These are phyloP conservation scores for Pongo pygmaeus DNA, from an alignment of 2,113 vertebrate species.

Conservation along the genomic window DNA sequence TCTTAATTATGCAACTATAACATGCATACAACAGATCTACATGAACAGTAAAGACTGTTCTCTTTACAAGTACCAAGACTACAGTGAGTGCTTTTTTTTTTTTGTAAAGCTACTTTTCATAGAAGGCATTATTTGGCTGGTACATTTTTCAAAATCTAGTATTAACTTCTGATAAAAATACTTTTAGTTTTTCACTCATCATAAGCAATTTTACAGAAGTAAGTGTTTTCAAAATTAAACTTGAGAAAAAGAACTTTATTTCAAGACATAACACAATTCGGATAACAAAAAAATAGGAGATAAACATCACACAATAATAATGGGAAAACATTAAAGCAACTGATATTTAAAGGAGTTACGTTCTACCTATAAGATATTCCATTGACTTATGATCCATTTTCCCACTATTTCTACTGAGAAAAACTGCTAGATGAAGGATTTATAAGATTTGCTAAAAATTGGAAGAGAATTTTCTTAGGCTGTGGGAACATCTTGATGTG, in stretches of 20 bases:
- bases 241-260: background rate
- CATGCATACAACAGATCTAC: background rate
- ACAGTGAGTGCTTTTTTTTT: background rate
- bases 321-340: background rate
- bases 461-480: background rate
- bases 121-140: background rate
- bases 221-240: background rate
- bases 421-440: background rate
- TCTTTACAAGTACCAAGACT: background rate
- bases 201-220: background rate
- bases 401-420: background rate
- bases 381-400: background rate
- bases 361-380: background rate
- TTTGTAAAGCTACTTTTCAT: background rate
- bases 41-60: background rate
- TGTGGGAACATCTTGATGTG: background rate
- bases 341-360: background rate
- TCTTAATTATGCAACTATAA: constrained; percentile 22
- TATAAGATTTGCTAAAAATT: background rate
- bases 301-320: background rate
- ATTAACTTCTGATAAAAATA: constrained; percentile 8
- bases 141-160: constrained; percentile 13
- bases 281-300: background rate
- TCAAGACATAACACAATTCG: background rate
- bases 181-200: constrained; percentile 11